A percentile compares a stretch with the other conserved stretches of the same genome.
Conservation (phyloP, 2,797 vertebrate species). For the Ctenosaura bakeri region DNA sequence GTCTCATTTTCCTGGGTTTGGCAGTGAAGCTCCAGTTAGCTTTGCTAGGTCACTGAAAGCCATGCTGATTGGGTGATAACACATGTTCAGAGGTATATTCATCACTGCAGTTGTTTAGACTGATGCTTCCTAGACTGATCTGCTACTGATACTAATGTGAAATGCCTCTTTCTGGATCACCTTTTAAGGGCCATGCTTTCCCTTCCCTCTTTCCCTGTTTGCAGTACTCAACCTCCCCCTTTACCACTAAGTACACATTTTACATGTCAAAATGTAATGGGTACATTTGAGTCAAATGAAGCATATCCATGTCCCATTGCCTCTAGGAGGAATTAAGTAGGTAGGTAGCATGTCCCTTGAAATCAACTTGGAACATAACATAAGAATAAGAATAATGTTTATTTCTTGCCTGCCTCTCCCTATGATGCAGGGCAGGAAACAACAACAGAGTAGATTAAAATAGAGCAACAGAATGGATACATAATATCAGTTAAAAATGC, state of each 20-base stretch:
- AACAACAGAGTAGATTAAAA: too few species aligned
- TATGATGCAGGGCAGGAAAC: too few species aligned
- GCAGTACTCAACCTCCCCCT: conserved; percentile 30
- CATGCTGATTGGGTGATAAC: conserved; percentile 55
- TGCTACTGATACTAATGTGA: conserved; percentile 13
- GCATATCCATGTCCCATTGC: background rate
- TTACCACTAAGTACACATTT: background rate
- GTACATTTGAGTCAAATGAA: background rate
- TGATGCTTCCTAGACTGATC: conserved; percentile 50
- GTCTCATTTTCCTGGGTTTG: conserved; percentile 29
- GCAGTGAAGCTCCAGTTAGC: conserved; percentile 48
- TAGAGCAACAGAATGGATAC: too few species aligned
- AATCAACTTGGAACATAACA: background rate
- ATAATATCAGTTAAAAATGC: too few species aligned
- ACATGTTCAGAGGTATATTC: conserved; percentile 53
- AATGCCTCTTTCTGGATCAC: conserved; percentile 28
- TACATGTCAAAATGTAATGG: background rate
- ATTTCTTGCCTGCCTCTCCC: too few species aligned
- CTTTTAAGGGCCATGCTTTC: conserved; percentile 48
- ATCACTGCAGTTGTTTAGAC: conserved; percentile 46
- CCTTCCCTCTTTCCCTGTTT: background rate
- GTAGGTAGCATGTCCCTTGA: background rate
- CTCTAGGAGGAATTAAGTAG: background rate
- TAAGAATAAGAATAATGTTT: too few species aligned
- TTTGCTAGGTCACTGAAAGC: conserved; percentile 32